phyloP scores from a whole-genome alignment of 2,888 invertebrate genomes.

The Scrobipalpa costella region DNA sequence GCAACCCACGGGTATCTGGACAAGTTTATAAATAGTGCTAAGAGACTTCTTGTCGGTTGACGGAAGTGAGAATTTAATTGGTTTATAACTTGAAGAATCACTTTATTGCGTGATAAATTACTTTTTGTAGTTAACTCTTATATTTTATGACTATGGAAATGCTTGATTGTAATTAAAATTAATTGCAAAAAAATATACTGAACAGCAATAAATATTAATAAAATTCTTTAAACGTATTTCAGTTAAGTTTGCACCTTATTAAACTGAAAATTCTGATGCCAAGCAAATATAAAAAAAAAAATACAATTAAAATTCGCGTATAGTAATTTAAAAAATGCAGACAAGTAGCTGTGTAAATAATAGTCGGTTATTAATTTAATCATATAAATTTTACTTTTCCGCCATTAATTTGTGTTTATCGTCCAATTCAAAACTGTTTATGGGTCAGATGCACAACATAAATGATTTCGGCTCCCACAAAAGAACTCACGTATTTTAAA shows the following conservation, averaged over 20 bases:
- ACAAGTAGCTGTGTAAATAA: no score
- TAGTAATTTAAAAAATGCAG: no score
- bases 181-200: background rate
- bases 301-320: no score
- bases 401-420: no score
- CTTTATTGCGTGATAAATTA: background rate
- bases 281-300: no score
- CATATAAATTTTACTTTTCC: no score
- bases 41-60: constrained; percentile 34
- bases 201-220: background rate
- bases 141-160: background rate
- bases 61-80: constrained; percentile 32
- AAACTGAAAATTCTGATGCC: background rate
- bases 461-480: no score
- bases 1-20: constrained; percentile 39
- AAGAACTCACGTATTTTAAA: constrained; percentile 14
- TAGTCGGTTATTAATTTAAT: no score
- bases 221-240: no score
- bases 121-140: background rate
- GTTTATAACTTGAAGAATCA: background rate
- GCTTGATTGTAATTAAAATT: background rate
- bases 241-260: no score
- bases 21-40: constrained; percentile 37
- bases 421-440: no score
- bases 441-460: no score